Conservation (phyloP, 2,113 vertebrate genomes). For the Aldabrachelys gigantea region DNA sequence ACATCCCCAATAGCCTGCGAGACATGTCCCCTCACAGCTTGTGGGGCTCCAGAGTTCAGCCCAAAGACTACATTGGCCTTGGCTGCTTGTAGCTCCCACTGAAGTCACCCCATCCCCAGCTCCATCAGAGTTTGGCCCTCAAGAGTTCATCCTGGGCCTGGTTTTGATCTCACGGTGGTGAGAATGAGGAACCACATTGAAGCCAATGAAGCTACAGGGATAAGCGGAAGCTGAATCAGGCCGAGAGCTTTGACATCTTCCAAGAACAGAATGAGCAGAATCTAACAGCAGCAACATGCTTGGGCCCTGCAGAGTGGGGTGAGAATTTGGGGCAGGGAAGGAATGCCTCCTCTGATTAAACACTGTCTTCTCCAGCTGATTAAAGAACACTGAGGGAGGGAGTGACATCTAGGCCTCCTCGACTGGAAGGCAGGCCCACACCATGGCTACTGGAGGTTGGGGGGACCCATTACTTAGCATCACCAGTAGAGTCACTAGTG, state of each 20-base stretch:
- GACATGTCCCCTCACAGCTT: accelerated
- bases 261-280: not conserved
- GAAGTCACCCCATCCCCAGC: not conserved
- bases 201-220: not conserved
- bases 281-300: accelerated
- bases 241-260: not conserved
- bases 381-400: not conserved
- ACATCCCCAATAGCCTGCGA: not conserved
- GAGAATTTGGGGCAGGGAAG: not conserved
- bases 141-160: not conserved
- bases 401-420: not conserved
- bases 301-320: not conserved
- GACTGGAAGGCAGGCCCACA: not conserved
- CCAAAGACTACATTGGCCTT: not conserved
- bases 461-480: not conserved
- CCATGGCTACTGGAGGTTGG: not conserved
- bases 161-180: accelerated
- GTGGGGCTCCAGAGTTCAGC: not conserved
- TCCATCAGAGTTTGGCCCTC: not conserved
- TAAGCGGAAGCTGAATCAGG: not conserved
- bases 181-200: not conserved
- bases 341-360: not conserved
- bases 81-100: not conserved
- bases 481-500: not conserved
- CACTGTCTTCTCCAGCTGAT: not conserved